Conservation (phyloP, 1,140 invertebrate genomes). For the Polyergus mexicanus region DNA sequence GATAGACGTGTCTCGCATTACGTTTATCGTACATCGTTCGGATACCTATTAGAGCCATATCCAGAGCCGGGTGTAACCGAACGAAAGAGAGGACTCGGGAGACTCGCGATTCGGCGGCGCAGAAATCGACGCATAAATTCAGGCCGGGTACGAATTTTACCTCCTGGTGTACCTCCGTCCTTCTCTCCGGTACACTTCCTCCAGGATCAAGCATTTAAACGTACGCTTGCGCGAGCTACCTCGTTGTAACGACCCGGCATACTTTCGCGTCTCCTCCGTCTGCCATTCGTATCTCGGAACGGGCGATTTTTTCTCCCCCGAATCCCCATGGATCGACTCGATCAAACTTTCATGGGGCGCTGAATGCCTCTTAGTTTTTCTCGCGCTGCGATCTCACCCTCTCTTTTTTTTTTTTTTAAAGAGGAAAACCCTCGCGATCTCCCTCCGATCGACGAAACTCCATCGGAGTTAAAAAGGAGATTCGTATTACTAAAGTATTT, state of each 20-base stretch:
- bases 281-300: constrained; percentile 59
- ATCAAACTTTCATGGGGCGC: constrained; percentile 78
- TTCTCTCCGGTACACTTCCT: neutral
- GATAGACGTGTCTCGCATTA: neutral
- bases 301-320: constrained; percentile 48
- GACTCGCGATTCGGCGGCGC: constrained; percentile 21
- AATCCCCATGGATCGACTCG: constrained; percentile 73
- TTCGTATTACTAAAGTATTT: constrained; percentile 43
- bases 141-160: constrained; percentile 26
- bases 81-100: constrained; percentile 28
- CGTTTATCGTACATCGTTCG: neutral
- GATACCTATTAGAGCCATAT: neutral
- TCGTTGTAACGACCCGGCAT: constrained; percentile 47
- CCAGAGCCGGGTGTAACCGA: neutral
- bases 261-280: constrained; percentile 49
- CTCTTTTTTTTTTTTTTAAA: neutral
- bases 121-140: constrained; percentile 47
- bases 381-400: neutral
- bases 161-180: neutral
- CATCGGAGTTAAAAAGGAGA: constrained; percentile 18
- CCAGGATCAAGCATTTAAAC: constrained; percentile 47
- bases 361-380: constrained; percentile 58
- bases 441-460: constrained; percentile 43
- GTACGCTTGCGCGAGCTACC: constrained; percentile 39
- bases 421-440: constrained; percentile 8